Conservation (phyloP, 2,888 invertebrate genomes). For the Eristalis pertinax region DNA sequence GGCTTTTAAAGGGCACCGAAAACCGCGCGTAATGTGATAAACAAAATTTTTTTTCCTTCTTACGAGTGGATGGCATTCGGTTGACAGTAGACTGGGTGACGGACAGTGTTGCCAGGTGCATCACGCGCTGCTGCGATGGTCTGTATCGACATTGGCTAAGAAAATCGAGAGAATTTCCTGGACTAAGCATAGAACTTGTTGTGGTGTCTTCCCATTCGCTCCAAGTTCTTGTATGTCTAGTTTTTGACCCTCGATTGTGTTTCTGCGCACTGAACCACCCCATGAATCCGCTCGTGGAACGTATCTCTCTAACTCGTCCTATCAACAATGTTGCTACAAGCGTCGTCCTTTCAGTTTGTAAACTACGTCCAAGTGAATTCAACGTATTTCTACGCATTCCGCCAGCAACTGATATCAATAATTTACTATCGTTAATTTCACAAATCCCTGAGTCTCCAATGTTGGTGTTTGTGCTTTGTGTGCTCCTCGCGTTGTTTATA, state of each 20-base stretch:
- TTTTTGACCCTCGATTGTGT: background rate
- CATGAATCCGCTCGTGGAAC: background rate
- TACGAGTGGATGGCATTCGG: slow-evolving; percentile 25
- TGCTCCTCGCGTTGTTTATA: slow-evolving; percentile 48
- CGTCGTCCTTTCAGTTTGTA: slow-evolving; percentile 12
- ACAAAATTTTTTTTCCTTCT: slow-evolving; percentile 22
- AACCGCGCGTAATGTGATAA: slow-evolving; percentile 40
- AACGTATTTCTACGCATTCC: background rate
- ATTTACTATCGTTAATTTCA: background rate
- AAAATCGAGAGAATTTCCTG: background rate
- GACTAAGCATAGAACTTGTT: background rate
- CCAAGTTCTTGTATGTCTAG: background rate
- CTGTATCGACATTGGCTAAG: background rate
- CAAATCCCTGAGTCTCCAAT: background rate
- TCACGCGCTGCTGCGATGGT: background rate
- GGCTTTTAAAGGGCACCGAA: background rate
- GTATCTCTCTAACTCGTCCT: background rate
- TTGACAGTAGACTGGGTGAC: slow-evolving; percentile 11
- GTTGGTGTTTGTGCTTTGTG: slow-evolving; percentile 49
- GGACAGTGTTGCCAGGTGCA: background rate
- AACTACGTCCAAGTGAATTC: slow-evolving; percentile 2
- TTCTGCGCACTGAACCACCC: background rate
- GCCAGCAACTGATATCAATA: background rate
- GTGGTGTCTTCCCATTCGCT: background rate
- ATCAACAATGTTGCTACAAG: slow-evolving; percentile 30